phyloP scores from a whole-genome alignment of 2,113 vertebrate species.

The Rhabdomys dilectus region DNA sequence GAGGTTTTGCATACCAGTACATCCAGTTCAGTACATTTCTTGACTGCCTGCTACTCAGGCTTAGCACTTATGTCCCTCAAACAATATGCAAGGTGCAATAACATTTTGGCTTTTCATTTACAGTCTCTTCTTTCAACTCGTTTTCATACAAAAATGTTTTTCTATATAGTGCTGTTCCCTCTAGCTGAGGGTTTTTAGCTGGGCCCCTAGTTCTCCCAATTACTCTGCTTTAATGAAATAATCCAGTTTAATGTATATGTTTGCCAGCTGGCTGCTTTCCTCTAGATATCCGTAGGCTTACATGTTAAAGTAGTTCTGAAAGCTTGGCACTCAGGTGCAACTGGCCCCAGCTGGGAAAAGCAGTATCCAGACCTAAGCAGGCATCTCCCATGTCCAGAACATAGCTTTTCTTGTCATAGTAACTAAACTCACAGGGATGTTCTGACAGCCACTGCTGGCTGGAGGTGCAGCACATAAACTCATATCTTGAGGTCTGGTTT shows the following conservation, averaged over 20 bases:
- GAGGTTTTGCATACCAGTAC: not conserved
- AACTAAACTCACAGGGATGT: not conserved
- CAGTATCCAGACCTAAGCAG: not conserved
- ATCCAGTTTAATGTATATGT: not conserved
- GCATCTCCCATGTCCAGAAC: not conserved
- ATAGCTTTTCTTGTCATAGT: not conserved
- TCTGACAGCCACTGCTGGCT: not conserved
- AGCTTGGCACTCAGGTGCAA: not conserved
- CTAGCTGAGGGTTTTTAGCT: conserved; percentile 10
- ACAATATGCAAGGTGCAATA: not conserved
- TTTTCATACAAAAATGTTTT: not conserved
- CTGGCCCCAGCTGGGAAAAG: not conserved
- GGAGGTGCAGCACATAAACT: not conserved
- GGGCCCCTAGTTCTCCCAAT: not conserved
- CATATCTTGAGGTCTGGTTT: not conserved
- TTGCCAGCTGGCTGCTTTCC: not conserved
- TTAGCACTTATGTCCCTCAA: not conserved
- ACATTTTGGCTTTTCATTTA: not conserved
- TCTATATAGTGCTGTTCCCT: not conserved
- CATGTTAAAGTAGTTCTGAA: conserved; percentile 5
- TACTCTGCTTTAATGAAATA: not conserved
- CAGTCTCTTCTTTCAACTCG: not conserved
- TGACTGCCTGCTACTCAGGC: not conserved
- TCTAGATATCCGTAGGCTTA: not conserved
- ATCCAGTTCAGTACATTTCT: not conserved